Percentiles rank a stretch among this genome's conserved stretches.
These are phyloP conservation scores for Zygothrica quintamaculata DNA, from an alignment of 2,888 invertebrate species.

Conservation along the genomic window DNA sequence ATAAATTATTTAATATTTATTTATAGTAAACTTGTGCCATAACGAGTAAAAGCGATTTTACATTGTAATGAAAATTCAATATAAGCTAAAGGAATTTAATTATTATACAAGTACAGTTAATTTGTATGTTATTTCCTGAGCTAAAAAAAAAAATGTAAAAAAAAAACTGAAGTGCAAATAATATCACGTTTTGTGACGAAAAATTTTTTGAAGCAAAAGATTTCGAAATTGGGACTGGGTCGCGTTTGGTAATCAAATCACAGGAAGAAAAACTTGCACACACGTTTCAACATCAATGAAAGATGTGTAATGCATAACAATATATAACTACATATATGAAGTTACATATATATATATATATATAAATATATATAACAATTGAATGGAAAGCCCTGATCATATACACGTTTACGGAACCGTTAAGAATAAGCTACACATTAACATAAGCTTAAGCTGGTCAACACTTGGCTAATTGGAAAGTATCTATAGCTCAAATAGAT, in stretches of 20 bases:
- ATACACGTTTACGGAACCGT: slow-evolving; percentile 69
- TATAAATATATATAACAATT: no score
- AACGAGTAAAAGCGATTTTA: neutral
- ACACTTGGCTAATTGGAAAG: slow-evolving; percentile 35
- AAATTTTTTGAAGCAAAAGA: slow-evolving; percentile 25
- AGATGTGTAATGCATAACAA: slow-evolving; percentile 70
- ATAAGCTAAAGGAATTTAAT: no score
- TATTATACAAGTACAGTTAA: neutral
- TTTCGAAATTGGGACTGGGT: slow-evolving; percentile 66
- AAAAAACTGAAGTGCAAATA: slow-evolving; percentile 31
- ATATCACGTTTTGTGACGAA: slow-evolving; percentile 55
- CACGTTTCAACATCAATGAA: slow-evolving; percentile 50
- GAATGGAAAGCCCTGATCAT: slow-evolving; percentile 47
- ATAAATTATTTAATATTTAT: no score
- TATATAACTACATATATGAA: no score
- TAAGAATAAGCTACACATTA: slow-evolving; percentile 45
- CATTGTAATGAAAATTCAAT: no score
- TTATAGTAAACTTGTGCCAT: no score
- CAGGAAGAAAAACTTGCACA: slow-evolving; percentile 61
- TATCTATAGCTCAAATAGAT: neutral
- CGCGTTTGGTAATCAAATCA: slow-evolving; percentile 66
- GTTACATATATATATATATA: no score
- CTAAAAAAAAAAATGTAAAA: neutral
- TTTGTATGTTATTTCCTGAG: slow-evolving; percentile 2
- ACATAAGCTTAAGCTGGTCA: slow-evolving; percentile 27